Percentiles rank a stretch among this genome's conserved stretches.
Evolutionary conservation across 1,140 invertebrate genomes (phyloP).

Genomic region (Caerostris extrusa): DNA sequence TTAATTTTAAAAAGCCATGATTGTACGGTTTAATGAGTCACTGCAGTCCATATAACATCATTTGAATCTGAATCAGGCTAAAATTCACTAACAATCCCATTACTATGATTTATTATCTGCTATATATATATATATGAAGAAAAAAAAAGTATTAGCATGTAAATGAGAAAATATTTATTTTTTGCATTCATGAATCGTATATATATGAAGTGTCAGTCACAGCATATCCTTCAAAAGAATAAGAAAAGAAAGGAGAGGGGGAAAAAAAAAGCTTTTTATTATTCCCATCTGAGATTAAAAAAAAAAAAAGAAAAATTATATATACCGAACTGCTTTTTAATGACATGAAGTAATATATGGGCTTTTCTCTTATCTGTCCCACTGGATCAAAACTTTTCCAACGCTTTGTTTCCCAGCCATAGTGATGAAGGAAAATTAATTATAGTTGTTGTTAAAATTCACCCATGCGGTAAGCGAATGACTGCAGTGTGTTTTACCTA

Average conservation of each 20-base stretch:
- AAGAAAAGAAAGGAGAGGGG: not conserved
- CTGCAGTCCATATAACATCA: too few relatives aligned
- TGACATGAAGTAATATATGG: slow-evolving; percentile 10
- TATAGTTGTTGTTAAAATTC: slow-evolving; percentile 61
- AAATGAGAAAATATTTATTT: too few relatives aligned
- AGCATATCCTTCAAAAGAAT: too few relatives aligned
- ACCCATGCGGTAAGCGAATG: slow-evolving; percentile 48
- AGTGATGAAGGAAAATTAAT: slow-evolving; percentile 66
- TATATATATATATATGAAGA: too few relatives aligned
- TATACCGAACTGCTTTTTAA: not conserved
- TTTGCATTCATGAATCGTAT: too few relatives aligned
- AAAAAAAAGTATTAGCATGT: too few relatives aligned
- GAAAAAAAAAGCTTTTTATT: not conserved
- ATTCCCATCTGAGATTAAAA: not conserved
- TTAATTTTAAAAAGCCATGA: too few relatives aligned
- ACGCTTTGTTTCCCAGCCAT: slow-evolving; percentile 36
- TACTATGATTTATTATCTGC: too few relatives aligned
- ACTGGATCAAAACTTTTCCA: slow-evolving; percentile 42
- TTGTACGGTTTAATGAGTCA: too few relatives aligned
- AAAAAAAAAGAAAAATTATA: not conserved
- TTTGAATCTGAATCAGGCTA: too few relatives aligned
- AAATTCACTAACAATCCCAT: too few relatives aligned
- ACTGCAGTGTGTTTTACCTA: slow-evolving; percentile 43
- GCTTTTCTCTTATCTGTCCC: not conserved
- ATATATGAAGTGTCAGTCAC: too few relatives aligned